A percentile compares a stretch with the other conserved stretches of the same genome.
phyloP scores from a whole-genome alignment of 2,797 vertebrate genomes.

The Linurgus olivaceus region DNA sequence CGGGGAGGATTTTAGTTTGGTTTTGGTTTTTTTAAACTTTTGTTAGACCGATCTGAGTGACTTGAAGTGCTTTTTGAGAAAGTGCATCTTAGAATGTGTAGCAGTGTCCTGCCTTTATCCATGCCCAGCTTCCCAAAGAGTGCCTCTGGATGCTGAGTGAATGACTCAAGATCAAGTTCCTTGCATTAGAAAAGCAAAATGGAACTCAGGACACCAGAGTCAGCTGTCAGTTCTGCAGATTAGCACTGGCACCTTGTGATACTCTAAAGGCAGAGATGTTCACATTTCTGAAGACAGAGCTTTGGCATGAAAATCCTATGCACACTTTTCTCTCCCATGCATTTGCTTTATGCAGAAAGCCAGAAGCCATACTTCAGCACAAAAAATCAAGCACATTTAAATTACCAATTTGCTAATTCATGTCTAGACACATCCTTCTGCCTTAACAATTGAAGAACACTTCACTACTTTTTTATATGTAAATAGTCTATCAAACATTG shows the following conservation, averaged over 20 bases:
- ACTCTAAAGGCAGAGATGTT: not conserved
- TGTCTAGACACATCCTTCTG: not conserved
- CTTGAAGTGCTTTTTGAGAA: not conserved
- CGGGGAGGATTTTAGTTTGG: not conserved
- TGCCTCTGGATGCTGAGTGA: not conserved
- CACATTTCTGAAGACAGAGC: not conserved
- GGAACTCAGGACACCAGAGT: not conserved
- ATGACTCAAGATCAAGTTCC: not conserved
- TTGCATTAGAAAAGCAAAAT: not conserved
- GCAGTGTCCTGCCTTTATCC: not conserved
- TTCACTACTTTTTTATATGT: not conserved
- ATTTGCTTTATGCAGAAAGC: not conserved
- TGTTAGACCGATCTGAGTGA: not conserved
- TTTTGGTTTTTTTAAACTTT: not conserved
- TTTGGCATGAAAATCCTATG: not conserved
- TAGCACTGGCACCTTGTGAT: not conserved
- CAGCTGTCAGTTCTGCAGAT: not conserved
- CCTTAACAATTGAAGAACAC: not conserved
- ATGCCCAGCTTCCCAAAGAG: not conserved
- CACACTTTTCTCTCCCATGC: not conserved
- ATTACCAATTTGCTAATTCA: slow-evolving; percentile 12
- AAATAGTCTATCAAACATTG: not conserved
- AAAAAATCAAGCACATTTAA: not conserved
- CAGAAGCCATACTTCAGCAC: not conserved
- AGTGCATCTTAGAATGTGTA: not conserved